Percentiles rank a stretch among this genome's conserved stretches.
Conservation (phyloP, 2,113 vertebrate species). For the Bubo scandiacus region DNA sequence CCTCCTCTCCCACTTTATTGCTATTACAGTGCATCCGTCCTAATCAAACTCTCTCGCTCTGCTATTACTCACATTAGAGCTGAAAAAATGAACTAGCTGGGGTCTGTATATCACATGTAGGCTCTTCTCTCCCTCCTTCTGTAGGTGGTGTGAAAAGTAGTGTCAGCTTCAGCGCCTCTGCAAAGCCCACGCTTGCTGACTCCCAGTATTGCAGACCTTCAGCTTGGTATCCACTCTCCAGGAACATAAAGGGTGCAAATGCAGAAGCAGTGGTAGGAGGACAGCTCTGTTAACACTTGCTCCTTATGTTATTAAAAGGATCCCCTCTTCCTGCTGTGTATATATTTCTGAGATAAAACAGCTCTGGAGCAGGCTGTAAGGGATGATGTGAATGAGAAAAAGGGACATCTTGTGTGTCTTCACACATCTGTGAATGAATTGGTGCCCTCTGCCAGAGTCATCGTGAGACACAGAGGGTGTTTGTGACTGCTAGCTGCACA, state of each 20-base stretch:
- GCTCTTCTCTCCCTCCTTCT: neutral
- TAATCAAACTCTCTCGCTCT: neutral
- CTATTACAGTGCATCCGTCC: too few species aligned
- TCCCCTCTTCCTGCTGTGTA: neutral
- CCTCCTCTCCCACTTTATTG: accelerated
- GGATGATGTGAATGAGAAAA: neutral
- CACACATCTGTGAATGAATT: accelerated
- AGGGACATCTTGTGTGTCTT: neutral
- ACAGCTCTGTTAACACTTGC: neutral
- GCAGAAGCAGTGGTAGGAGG: neutral
- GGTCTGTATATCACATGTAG: accelerated
- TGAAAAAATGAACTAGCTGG: neutral
- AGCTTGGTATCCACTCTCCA: neutral
- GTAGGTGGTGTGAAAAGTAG: neutral
- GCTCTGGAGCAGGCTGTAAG: neutral
- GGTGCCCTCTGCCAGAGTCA: accelerated
- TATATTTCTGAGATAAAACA: neutral
- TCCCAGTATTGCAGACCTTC: neutral
- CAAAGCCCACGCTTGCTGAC: neutral
- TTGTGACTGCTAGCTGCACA: neutral
- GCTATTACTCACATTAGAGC: neutral
- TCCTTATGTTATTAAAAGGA: neutral
- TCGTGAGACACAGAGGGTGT: accelerated
- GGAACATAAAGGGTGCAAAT: neutral
- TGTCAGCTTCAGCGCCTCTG: neutral